These are phyloP conservation scores for Terrapene triunguis DNA, from an alignment of 2,113 vertebrate species.

Conservation along the genomic window DNA sequence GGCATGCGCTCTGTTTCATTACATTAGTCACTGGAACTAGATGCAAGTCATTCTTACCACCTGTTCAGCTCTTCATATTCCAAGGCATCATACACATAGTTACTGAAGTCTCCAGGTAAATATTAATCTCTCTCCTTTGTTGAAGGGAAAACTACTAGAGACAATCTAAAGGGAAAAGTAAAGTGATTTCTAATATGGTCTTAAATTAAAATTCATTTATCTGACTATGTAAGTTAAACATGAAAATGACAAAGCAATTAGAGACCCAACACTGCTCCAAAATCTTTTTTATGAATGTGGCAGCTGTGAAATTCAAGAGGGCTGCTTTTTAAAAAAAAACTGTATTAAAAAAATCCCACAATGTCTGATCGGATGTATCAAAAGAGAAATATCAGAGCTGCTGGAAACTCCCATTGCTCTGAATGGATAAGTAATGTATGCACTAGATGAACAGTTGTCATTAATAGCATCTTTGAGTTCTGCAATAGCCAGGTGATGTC, in stretches of 20 bases:
- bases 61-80: not conserved
- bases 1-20: not conserved
- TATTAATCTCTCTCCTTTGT: not conserved
- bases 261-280: not conserved
- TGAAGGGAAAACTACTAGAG: not conserved
- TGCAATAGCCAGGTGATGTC: not conserved
- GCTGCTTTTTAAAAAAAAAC: not conserved
- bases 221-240: not conserved
- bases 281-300: not conserved
- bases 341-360: not conserved
- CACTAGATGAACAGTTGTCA: not conserved
- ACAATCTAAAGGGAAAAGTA: not conserved
- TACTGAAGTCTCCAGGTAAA: not conserved
- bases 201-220: not conserved
- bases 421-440: not conserved
- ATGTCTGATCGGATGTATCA: no score
- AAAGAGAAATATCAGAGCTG: no score
- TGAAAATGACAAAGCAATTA: fast-evolving
- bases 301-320: not conserved
- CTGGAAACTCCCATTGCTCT: not conserved
- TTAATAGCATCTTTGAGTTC: not conserved
- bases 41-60: not conserved
- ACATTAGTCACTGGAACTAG: not conserved
- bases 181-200: not conserved
- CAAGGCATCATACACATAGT: not conserved